Percentiles rank a stretch among this genome's conserved stretches.
Evolutionary conservation across 2,113 vertebrate genomes (phyloP).

Genomic region (Ptilorrhoa leucosticta): DNA sequence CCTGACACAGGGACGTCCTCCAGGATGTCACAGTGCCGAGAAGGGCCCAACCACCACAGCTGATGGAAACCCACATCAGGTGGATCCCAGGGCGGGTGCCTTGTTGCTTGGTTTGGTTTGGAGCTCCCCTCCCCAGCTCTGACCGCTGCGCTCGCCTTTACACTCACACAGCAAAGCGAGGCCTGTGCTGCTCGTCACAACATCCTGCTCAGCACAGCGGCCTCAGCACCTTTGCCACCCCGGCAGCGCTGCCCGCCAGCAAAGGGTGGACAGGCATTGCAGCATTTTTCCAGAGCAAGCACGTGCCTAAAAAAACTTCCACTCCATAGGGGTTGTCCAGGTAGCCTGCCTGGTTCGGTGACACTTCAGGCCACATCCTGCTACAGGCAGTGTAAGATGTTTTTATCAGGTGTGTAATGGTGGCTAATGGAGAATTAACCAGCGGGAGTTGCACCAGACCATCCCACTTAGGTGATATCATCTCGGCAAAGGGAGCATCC

Average conservation of each 20-base stretch:
- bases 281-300: background rate
- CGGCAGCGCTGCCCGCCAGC: background rate
- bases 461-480: slow-evolving; percentile 8
- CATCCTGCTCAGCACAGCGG: background rate
- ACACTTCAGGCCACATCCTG: slow-evolving; percentile 37
- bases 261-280: background rate
- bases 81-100: background rate
- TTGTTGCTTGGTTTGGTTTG: background rate
- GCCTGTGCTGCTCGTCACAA: background rate
- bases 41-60: background rate
- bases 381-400: background rate
- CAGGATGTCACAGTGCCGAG: background rate
- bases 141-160: background rate
- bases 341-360: background rate
- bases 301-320: background rate
- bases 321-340: background rate
- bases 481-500: background rate
- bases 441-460: slow-evolving; percentile 30
- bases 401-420: slow-evolving; percentile 28
- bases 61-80: background rate
- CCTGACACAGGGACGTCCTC: background rate
- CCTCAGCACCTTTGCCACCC: background rate
- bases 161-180: background rate
- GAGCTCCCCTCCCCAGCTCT: background rate
- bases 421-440: slow-evolving; percentile 41